Percentiles rank a stretch among this genome's conserved stretches.
Evolutionary conservation across 1,140 invertebrate species (phyloP).

Genomic region (Zelostemma sp.): DNA sequence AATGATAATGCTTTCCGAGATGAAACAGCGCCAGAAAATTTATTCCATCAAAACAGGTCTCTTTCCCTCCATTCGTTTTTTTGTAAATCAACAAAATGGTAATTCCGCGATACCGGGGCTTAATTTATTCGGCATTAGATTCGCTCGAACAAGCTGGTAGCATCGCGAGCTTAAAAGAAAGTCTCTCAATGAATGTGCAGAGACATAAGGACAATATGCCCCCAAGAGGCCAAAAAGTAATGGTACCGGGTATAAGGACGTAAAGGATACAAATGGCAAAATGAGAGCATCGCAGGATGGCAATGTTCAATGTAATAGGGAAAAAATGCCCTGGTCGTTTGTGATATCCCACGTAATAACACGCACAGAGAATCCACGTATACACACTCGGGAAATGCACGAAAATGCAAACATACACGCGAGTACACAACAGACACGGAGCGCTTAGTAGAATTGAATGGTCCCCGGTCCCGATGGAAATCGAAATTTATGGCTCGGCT

Average conservation of each 20-base stretch:
- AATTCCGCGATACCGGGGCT: neutral
- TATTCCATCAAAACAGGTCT: no score
- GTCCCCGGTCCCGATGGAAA: constrained; percentile 56
- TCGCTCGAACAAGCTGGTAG: neutral
- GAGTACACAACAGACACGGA: constrained; percentile 10
- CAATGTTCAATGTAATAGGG: neutral
- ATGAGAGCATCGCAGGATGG: neutral
- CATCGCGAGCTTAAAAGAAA: neutral
- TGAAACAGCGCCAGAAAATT: no score
- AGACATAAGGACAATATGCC: neutral
- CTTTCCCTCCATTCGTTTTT: no score
- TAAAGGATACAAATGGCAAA: constrained; percentile 2
- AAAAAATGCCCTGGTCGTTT: no score
- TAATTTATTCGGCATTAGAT: constrained; percentile 3
- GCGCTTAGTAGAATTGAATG: constrained; percentile 58
- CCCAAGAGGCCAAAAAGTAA: neutral
- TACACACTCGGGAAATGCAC: neutral
- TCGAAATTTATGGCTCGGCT: constrained; percentile 57
- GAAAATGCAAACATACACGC: constrained; percentile 11
- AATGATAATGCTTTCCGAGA: no score
- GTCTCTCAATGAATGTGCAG: neutral
- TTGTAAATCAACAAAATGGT: neutral
- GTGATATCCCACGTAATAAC: no score
- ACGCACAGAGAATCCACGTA: no score
- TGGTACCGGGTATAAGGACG: neutral